Conservation (phyloP, 2,113 vertebrate species). For the Coturnix japonica region DNA sequence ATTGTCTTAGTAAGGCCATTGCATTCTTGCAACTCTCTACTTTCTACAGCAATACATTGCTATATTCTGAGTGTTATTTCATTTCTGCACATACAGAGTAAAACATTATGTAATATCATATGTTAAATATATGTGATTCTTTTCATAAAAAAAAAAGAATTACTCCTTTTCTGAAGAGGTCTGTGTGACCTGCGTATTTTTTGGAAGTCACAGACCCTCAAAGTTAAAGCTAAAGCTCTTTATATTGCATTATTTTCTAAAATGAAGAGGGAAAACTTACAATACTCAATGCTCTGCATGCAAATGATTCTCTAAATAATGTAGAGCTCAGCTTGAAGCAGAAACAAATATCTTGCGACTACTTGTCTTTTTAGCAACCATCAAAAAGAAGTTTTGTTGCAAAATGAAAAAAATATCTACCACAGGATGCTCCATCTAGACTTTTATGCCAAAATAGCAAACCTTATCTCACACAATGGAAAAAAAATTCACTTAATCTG, state of each 20-base stretch:
- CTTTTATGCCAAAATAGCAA: conserved; percentile 64
- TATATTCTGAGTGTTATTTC: neutral
- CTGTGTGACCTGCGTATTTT: neutral
- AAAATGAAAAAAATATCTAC: conserved; percentile 48
- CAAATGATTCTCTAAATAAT: conserved; percentile 67
- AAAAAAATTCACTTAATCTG: conserved; percentile 66
- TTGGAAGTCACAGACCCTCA: neutral
- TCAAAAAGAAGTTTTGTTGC: conserved; percentile 45
- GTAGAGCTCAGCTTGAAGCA: conserved; percentile 46
- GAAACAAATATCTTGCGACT: conserved; percentile 70
- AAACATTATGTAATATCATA: neutral
- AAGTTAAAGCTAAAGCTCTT: conserved; percentile 18
- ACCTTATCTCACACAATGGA: conserved; percentile 52
- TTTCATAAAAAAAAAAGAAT: conserved; percentile 1
- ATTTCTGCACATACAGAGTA: neutral
- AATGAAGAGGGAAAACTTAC: neutral
- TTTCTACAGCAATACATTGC: neutral
- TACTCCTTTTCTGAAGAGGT: neutral
- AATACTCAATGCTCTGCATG: conserved; percentile 38
- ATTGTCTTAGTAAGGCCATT: conserved; percentile 27
- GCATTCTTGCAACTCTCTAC: conserved; percentile 38
- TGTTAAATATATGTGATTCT: neutral
- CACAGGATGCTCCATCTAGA: conserved; percentile 54
- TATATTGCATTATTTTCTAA: conserved; percentile 50
- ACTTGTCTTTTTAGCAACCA: conserved; percentile 72